A percentile compares a stretch with the other conserved stretches of the same genome.
phyloP scores from a whole-genome alignment of 2,888 invertebrate species.

The Baronia brevicornis region DNA sequence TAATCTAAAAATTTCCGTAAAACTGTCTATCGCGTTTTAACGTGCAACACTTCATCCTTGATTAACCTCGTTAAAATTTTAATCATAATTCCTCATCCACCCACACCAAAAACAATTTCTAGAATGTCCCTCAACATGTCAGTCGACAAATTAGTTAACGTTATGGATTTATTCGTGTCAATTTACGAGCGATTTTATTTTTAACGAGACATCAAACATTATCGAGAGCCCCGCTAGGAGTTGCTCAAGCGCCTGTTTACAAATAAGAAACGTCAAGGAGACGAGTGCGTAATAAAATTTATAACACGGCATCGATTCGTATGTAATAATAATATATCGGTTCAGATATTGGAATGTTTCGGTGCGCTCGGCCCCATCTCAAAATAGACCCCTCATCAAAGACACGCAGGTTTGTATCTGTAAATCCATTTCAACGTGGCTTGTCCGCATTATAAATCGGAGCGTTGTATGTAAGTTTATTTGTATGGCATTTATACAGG shows the following conservation, averaged over 20 bases:
- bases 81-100: constrained; percentile 45
- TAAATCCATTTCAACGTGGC: constrained; percentile 74
- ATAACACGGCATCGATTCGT: constrained; percentile 69
- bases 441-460: constrained; percentile 73
- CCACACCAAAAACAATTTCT: constrained; percentile 55
- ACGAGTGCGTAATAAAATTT: constrained; percentile 73
- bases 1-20: constrained; percentile 22
- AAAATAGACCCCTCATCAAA: constrained; percentile 74
- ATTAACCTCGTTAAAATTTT: constrained; percentile 65
- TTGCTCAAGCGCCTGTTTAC: constrained; percentile 69
- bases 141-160: constrained; percentile 67
- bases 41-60: constrained; percentile 24
- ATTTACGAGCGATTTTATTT: constrained; percentile 66
- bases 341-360: constrained; percentile 70
- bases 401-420: constrained; percentile 74
- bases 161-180: constrained; percentile 59
- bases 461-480: constrained; percentile 39
- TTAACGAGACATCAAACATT: constrained; percentile 74
- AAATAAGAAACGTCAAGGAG: constrained; percentile 65
- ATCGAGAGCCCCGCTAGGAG: constrained; percentile 52
- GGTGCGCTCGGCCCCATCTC: constrained; percentile 65
- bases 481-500: constrained; percentile 32
- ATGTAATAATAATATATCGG: constrained; percentile 74
- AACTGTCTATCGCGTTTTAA: constrained; percentile 22
- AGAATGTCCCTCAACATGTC: constrained; percentile 52